Percentiles rank a stretch among this genome's conserved stretches.
These are phyloP conservation scores for Hemitrygon akajei DNA, from an alignment of 2,797 vertebrate species.

Conservation along the genomic window DNA sequence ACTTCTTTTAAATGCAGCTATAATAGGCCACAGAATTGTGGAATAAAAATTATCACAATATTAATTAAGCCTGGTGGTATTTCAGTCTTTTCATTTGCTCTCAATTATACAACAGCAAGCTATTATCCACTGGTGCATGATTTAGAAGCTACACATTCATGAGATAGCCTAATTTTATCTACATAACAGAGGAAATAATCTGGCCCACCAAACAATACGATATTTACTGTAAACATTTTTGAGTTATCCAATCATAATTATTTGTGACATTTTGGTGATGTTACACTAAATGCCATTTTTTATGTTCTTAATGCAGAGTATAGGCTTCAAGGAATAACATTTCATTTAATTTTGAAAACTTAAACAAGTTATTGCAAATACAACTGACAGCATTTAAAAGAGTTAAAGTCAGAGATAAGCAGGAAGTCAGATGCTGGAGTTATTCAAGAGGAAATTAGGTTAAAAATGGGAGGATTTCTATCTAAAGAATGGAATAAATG, in stretches of 20 bases:
- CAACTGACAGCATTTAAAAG: neutral
- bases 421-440: too few species aligned
- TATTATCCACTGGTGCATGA: constrained; percentile 17
- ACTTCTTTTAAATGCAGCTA: constrained; percentile 42
- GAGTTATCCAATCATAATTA: neutral
- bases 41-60: constrained; percentile 36
- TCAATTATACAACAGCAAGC: constrained; percentile 42
- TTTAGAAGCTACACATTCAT: neutral
- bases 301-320: neutral
- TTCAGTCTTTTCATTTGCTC: constrained; percentile 39
- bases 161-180: neutral
- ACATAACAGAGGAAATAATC: neutral
- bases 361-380: neutral
- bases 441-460: too few species aligned
- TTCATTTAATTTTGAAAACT: neutral
- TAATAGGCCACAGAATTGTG: constrained; percentile 44
- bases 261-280: neutral
- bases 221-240: neutral
- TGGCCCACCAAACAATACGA: neutral
- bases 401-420: too few species aligned
- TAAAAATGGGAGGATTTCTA: too few species aligned
- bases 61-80: constrained; percentile 46
- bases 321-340: neutral
- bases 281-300: neutral
- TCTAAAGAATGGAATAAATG: too few species aligned